Percentiles rank a stretch among this genome's conserved stretches.
Evolutionary conservation across 2,888 invertebrate species (phyloP).

Genomic region (Corythucha ciliata): DNA sequence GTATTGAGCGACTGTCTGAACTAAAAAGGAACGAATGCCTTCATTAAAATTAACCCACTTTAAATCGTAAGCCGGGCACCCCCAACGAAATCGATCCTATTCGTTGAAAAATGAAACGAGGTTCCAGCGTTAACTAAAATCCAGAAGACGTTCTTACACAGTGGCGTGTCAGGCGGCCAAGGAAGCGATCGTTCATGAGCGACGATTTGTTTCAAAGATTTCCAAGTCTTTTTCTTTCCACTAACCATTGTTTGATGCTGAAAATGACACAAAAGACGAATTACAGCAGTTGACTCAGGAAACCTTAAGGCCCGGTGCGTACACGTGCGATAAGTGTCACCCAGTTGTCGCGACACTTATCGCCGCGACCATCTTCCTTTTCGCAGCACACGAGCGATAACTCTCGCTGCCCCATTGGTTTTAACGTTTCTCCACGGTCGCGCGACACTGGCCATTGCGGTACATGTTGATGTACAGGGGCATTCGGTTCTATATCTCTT

Average conservation of each 20-base stretch:
- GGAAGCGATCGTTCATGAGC: constrained; percentile 66
- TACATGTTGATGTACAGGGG: no score
- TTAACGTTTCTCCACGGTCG: no score
- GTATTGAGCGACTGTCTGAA: constrained; percentile 4
- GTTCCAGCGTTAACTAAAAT: background rate
- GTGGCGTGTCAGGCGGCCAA: constrained; percentile 66
- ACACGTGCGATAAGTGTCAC: background rate
- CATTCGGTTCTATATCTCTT: background rate
- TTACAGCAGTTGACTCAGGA: background rate
- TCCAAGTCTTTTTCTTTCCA: constrained; percentile 74
- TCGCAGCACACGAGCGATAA: background rate
- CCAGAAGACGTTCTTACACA: constrained; percentile 50
- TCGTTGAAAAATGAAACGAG: background rate
- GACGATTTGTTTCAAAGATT: constrained; percentile 79
- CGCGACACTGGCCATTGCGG: no score
- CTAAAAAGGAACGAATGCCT: no score
- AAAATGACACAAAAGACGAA: constrained; percentile 24
- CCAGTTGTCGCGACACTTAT: background rate
- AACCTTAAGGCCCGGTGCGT: background rate
- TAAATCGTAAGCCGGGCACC: no score
- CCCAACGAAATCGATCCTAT: no score
- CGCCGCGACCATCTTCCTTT: background rate
- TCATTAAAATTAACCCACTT: no score
- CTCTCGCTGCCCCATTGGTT: no score
- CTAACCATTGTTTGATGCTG: constrained; percentile 43